A percentile compares a stretch with the other conserved stretches of the same genome.
phyloP scores from a whole-genome alignment of 2,888 invertebrate genomes.

The Pedicia rivosa region DNA sequence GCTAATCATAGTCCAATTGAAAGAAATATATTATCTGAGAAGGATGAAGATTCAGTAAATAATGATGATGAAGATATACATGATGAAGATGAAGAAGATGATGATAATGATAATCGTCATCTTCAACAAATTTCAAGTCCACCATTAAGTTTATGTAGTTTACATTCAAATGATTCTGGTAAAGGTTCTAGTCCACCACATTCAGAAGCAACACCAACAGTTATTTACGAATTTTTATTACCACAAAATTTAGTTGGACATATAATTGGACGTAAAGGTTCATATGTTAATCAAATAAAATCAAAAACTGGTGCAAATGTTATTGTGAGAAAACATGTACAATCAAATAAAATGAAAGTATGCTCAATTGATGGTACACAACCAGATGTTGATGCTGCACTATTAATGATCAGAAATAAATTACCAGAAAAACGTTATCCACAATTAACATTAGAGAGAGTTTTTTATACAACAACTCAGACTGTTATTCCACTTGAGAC shows the following conservation, averaged over 20 bases:
- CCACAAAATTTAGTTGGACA: constrained; percentile 65
- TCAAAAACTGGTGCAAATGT: constrained; percentile 63
- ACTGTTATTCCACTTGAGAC: constrained; percentile 27
- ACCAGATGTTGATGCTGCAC: constrained; percentile 61
- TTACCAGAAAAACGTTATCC: constrained; percentile 72
- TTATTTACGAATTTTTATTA: constrained; percentile 46
- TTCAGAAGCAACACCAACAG: constrained; percentile 22
- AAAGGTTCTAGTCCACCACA: constrained; percentile 28
- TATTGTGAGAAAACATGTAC: constrained; percentile 54
- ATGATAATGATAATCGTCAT: too few species aligned
- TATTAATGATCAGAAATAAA: constrained; percentile 69
- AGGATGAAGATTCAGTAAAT: constrained; percentile 2
- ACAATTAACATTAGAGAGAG: constrained; percentile 47
- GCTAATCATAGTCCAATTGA: constrained; percentile 62
- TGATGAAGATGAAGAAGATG: background rate
- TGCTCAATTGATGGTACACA: constrained; percentile 71
- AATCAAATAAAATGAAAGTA: constrained; percentile 56
- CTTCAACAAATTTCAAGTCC: constrained; percentile 37
- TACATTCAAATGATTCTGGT: constrained; percentile 28
- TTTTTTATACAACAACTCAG: constrained; percentile 26
- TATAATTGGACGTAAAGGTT: constrained; percentile 71
- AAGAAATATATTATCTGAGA: background rate
- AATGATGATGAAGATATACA: constrained; percentile 1
- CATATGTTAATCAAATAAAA: constrained; percentile 66
- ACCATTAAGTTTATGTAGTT: constrained; percentile 37